Conservation (phyloP, 2,888 invertebrate genomes). For the Cerastis rubricosa region DNA sequence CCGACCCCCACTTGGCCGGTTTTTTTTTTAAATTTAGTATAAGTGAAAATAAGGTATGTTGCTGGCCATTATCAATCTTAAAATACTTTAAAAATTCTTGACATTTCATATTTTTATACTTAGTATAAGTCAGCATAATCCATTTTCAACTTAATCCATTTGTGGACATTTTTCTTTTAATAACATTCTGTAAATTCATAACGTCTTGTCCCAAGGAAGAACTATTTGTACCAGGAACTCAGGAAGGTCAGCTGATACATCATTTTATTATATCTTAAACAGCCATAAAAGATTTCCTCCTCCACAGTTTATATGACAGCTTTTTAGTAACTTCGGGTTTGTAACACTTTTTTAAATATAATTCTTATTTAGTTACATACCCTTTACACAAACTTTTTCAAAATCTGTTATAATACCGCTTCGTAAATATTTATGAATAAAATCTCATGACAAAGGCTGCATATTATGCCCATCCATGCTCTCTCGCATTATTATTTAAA, state of each 20-base stretch:
- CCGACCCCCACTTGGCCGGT: too few species aligned
- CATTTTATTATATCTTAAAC: background rate
- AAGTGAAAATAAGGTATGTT: background rate
- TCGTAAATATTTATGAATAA: slow-evolving; percentile 42
- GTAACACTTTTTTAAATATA: background rate
- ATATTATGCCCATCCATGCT: slow-evolving; percentile 31
- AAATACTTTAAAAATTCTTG: too few species aligned
- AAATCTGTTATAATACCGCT: background rate
- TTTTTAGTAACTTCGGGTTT: background rate
- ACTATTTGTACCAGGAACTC: background rate
- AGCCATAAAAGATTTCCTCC: background rate
- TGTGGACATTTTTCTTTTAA: background rate
- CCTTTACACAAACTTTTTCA: background rate
- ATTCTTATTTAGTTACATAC: background rate
- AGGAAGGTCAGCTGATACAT: background rate
- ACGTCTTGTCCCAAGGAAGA: background rate
- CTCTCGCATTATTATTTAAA: slow-evolving; percentile 51
- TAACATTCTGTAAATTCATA: background rate
- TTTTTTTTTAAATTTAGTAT: too few species aligned
- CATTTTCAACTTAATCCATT: too few species aligned
- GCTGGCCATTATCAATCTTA: too few species aligned
- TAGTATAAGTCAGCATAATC: background rate
- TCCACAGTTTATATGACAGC: background rate
- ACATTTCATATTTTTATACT: too few species aligned
- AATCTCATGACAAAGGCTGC: slow-evolving; percentile 42